These are phyloP conservation scores for Myotis myotis DNA, from an alignment of 2,797 vertebrate species.

Conservation along the genomic window DNA sequence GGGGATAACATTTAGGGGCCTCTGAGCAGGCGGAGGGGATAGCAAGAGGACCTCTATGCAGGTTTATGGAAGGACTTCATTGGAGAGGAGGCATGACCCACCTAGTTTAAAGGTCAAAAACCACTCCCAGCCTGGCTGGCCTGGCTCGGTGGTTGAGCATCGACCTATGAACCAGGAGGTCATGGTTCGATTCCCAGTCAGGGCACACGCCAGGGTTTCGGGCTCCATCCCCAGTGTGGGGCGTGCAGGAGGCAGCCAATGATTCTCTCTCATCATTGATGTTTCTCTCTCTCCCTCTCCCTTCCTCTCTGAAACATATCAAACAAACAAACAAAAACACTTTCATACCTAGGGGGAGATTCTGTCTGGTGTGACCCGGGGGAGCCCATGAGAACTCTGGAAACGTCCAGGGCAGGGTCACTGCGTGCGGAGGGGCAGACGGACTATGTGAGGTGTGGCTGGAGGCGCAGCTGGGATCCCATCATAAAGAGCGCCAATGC, in stretches of 20 bases:
- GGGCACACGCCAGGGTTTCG: too few species aligned
- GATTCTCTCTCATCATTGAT: too few species aligned
- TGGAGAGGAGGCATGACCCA: not conserved
- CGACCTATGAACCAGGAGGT: too few species aligned
- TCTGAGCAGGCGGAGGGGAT: not conserved
- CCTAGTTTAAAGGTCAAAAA: not conserved
- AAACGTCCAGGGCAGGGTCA: not conserved
- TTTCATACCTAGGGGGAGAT: not conserved
- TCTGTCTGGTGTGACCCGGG: not conserved
- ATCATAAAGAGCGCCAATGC: not conserved
- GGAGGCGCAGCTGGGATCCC: not conserved
- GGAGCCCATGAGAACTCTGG: not conserved
- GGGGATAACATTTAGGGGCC: not conserved
- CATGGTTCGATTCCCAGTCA: too few species aligned
- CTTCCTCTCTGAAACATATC: too few species aligned
- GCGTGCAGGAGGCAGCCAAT: too few species aligned
- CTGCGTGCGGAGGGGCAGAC: fast-evolving
- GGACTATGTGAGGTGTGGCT: too few species aligned
- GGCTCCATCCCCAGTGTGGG: too few species aligned
- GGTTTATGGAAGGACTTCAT: not conserved
- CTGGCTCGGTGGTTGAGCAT: too few species aligned
- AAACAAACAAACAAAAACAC: not conserved
- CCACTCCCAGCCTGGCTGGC: too few species aligned
- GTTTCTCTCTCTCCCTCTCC: too few species aligned
- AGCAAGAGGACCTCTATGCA: not conserved